phyloP scores from a whole-genome alignment of 2,888 invertebrate genomes.

The Notodonta dromedarius region DNA sequence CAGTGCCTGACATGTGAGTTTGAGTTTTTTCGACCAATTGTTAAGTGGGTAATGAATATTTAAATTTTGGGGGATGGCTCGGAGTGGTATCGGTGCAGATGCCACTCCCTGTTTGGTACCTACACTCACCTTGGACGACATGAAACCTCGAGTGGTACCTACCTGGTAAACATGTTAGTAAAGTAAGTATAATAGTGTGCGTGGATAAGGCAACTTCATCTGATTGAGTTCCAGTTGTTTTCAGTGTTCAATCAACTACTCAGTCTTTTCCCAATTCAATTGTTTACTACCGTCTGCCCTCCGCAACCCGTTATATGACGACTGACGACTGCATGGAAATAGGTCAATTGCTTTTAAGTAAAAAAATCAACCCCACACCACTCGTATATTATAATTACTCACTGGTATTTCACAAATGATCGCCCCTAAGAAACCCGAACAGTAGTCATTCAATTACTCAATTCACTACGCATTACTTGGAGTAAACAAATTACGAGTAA shows the following conservation, averaged over 20 bases:
- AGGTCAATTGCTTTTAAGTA: neutral
- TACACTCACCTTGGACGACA: too few species aligned
- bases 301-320: too few species aligned
- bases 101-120: neutral
- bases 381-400: neutral
- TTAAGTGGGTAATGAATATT: constrained; percentile 39
- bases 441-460: constrained; percentile 63
- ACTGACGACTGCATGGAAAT: neutral
- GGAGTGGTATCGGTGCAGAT: neutral
- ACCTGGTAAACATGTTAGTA: too few species aligned
- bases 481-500: constrained; percentile 56
- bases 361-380: neutral
- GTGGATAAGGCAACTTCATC: neutral
- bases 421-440: constrained; percentile 50
- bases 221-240: too few species aligned
- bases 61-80: constrained; percentile 16
- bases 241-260: too few species aligned
- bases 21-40: constrained; percentile 28
- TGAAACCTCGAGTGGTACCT: neutral
- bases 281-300: too few species aligned
- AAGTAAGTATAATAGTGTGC: too few species aligned
- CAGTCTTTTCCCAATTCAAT: too few species aligned
- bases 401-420: constrained; percentile 31
- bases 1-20: constrained; percentile 40
- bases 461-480: constrained; percentile 45